Conservation (phyloP, 2,113 vertebrate genomes). For the Macroglossus sobrinus region DNA sequence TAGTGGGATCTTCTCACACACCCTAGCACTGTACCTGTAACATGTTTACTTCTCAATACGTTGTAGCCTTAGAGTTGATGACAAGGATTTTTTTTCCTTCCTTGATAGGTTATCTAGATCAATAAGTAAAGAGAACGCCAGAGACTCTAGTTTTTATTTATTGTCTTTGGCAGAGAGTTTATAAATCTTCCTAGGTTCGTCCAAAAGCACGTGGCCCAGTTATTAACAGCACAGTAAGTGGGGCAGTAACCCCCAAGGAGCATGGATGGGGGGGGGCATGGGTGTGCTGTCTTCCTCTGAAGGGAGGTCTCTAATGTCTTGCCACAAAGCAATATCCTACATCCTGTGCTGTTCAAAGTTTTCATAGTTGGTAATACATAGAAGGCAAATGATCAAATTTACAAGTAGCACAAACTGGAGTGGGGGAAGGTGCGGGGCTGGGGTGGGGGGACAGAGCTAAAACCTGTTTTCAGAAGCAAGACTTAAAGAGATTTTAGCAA, state of each 20-base stretch:
- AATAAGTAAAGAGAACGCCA: background rate
- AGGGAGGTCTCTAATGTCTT: background rate
- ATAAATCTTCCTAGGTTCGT: background rate
- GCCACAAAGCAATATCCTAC: background rate
- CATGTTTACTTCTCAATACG: background rate
- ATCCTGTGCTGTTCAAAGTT: background rate
- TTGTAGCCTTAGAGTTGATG: background rate
- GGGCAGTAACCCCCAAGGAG: no score
- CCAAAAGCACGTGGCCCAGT: background rate
- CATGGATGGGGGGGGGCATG: background rate
- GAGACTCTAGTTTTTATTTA: background rate
- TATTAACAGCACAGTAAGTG: background rate
- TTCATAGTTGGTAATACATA: background rate
- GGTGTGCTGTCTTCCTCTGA: background rate
- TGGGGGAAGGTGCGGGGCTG: accelerated
- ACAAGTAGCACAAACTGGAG: background rate
- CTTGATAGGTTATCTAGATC: background rate
- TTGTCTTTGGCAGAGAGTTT: background rate
- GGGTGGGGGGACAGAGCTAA: background rate
- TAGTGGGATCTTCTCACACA: background rate
- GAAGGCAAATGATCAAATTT: background rate
- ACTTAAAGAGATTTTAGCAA: background rate
- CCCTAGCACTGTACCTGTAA: background rate
- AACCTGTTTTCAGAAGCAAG: background rate
- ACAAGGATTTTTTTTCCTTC: background rate